Conservation (phyloP, 2,113 vertebrate genomes). For the Prolemur simus region DNA sequence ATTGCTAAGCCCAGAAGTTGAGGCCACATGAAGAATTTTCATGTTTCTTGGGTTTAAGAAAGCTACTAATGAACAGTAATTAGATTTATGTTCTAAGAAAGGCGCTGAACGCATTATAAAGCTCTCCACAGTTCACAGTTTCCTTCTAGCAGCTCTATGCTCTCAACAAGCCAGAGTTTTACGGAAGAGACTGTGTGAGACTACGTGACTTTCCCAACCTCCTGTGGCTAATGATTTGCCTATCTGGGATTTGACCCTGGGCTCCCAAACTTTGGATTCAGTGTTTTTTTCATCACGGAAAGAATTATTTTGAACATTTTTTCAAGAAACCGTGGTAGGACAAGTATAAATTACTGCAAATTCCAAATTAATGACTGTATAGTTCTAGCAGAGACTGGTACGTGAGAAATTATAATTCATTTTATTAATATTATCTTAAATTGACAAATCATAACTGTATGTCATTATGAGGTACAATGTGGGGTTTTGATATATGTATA, state of each 20-base stretch:
- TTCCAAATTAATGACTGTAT: background rate
- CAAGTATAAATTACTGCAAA: background rate
- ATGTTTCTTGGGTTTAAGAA: background rate
- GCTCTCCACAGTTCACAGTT: fast-evolving
- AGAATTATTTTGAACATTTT: background rate
- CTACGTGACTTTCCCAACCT: background rate
- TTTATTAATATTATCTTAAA: background rate
- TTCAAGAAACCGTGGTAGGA: background rate
- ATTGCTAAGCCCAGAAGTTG: background rate
- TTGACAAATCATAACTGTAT: background rate
- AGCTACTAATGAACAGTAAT: no score
- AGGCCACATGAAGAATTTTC: background rate
- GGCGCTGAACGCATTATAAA: background rate
- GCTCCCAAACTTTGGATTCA: background rate
- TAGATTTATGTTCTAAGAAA: background rate
- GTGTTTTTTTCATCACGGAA: background rate
- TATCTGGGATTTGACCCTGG: background rate
- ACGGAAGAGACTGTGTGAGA: background rate
- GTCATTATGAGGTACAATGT: background rate
- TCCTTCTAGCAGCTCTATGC: background rate
- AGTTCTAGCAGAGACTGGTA: no score
- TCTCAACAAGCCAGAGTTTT: background rate
- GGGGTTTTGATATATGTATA: background rate
- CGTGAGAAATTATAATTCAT: background rate
- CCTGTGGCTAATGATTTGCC: background rate